Evolutionary conservation across 2,113 vertebrate genomes (phyloP).

Genomic region (Beaufortia kweichowensis): DNA sequence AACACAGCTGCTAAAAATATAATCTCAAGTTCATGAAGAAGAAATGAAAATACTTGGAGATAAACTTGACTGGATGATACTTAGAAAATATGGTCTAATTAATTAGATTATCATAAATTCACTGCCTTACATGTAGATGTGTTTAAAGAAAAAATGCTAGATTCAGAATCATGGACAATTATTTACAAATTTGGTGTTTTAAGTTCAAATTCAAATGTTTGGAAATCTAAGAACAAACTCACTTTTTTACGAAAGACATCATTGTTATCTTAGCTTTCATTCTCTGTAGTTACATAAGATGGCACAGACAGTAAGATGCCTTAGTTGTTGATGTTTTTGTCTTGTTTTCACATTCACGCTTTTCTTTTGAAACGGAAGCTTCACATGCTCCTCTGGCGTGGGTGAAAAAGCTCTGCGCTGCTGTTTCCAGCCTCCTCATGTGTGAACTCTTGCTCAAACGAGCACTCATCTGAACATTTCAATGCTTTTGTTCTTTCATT

Average conservation of each 20-base stretch:
- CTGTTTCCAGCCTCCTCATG: constrained; percentile 2
- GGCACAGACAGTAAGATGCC: constrained; percentile 1
- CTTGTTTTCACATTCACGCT: constrained; percentile 2
- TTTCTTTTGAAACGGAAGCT: constrained; percentile 1
- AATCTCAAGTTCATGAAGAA: neutral
- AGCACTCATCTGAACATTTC: constrained; percentile 13
- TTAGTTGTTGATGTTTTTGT: constrained; percentile 5
- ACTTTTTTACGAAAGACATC: neutral
- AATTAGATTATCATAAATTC: too few species aligned
- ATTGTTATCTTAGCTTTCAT: constrained; percentile 3
- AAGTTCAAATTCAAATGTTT: neutral
- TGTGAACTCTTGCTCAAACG: constrained; percentile 22
- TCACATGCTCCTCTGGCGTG: neutral
- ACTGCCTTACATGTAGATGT: neutral
- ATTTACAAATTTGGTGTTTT: neutral
- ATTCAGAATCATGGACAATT: neutral
- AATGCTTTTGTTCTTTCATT: constrained; percentile 25
- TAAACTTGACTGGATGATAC: too few species aligned
- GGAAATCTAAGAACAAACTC: neutral
- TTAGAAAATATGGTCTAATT: too few species aligned
- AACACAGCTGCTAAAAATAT: constrained; percentile 23
- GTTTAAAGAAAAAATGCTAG: neutral
- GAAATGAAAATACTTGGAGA: neutral
- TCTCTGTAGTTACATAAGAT: constrained; percentile 15
- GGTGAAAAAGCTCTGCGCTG: constrained; percentile 6